phyloP scores from a whole-genome alignment of 2,797 vertebrate genomes.

The Poeciliopsis turneri region DNA sequence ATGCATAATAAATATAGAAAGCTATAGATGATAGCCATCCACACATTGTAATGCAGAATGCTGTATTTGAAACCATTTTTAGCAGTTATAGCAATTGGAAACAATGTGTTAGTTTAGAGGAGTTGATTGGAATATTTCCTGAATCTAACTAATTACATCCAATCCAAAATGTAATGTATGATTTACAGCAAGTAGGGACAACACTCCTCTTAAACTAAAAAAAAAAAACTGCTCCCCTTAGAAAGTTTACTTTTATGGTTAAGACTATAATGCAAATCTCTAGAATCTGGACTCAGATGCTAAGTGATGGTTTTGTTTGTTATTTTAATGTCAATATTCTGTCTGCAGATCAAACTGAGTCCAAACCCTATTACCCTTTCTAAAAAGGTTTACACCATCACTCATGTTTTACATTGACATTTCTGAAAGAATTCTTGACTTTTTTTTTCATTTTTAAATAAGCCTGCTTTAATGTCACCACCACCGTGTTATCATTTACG shows the following conservation, averaged over 20 bases:
- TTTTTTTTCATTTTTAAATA: background rate
- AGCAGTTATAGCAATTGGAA: background rate
- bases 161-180: background rate
- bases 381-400: slow-evolving; percentile 28
- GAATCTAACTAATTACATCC: background rate
- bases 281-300: background rate
- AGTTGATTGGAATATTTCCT: background rate
- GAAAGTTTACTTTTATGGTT: background rate
- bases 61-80: background rate
- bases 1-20: background rate
- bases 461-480: slow-evolving; percentile 20
- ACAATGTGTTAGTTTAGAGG: background rate
- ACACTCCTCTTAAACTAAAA: background rate
- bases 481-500: background rate
- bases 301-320: background rate
- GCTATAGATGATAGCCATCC: background rate
- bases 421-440: slow-evolving; percentile 23
- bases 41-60: background rate
- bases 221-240: background rate
- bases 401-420: slow-evolving; percentile 28
- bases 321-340: background rate
- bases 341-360: slow-evolving; percentile 16
- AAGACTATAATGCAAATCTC: slow-evolving; percentile 1
- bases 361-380: slow-evolving; percentile 32
- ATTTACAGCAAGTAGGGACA: background rate